phyloP scores from a whole-genome alignment of 2,888 invertebrate genomes.

The Cephalotes varians region DNA sequence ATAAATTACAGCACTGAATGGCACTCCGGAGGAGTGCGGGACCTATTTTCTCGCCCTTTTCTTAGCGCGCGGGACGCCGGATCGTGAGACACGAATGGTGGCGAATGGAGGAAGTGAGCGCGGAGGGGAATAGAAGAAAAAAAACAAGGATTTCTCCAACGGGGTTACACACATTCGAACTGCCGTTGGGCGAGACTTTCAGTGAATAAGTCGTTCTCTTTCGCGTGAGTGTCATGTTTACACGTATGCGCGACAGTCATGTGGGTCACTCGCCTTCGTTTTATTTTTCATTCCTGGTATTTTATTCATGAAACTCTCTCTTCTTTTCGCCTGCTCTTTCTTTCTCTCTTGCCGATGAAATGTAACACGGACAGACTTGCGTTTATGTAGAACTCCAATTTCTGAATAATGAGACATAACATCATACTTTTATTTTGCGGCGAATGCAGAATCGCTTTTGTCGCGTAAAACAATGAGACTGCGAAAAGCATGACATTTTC shows the following conservation, averaged over 20 bases:
- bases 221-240: slow-evolving; percentile 64
- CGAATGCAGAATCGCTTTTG: neutral
- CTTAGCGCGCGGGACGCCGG: slow-evolving; percentile 36
- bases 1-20: slow-evolving; percentile 76
- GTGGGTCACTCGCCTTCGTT: slow-evolving; percentile 68
- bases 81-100: slow-evolving; percentile 32
- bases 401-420: slow-evolving; percentile 34
- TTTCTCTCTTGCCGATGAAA: slow-evolving; percentile 13
- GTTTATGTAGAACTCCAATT: slow-evolving; percentile 4
- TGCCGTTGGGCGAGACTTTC: slow-evolving; percentile 44
- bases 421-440: neutral
- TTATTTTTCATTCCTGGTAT: slow-evolving; percentile 58
- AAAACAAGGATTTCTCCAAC: slow-evolving; percentile 38
- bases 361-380: slow-evolving; percentile 7
- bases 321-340: neutral
- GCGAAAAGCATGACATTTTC: neutral
- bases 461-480: neutral
- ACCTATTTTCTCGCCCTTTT: slow-evolving; percentile 63
- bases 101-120: slow-evolving; percentile 1
- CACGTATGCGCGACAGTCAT: slow-evolving; percentile 63
- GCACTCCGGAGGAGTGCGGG: slow-evolving; percentile 60
- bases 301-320: slow-evolving; percentile 39
- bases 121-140: slow-evolving; percentile 8
- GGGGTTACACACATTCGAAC: slow-evolving; percentile 17
- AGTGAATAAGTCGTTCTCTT: slow-evolving; percentile 62